Evolutionary conservation across 2,888 invertebrate species (phyloP).

Genomic region (Leptopilina syphax): DNA sequence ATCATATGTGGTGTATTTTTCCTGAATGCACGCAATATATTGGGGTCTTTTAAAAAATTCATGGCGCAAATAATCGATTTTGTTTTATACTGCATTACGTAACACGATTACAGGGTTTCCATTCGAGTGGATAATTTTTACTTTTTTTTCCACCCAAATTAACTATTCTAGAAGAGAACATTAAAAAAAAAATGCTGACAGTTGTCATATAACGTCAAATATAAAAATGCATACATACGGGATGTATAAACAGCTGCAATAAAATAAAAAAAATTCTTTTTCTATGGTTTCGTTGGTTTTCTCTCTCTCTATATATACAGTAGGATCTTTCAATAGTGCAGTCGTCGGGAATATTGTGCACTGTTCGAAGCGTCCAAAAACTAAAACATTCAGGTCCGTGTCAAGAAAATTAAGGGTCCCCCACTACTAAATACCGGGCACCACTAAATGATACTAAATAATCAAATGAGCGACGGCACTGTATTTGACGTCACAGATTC

Average conservation of each 20-base stretch:
- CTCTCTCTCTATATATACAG: too few relatives aligned
- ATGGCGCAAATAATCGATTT: conserved; percentile 49
- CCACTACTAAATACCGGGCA: too few relatives aligned
- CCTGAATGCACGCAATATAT: conserved; percentile 49
- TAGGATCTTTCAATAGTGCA: too few relatives aligned
- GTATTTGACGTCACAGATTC: too few relatives aligned
- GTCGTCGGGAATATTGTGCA: too few relatives aligned
- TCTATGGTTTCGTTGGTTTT: conserved; percentile 13
- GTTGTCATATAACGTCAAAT: background rate
- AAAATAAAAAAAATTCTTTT: background rate
- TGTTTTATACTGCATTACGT: too few relatives aligned
- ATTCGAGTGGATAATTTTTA: background rate
- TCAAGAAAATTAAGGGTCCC: too few relatives aligned
- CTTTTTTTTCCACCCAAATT: background rate
- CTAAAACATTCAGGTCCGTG: too few relatives aligned
- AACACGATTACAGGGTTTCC: conserved; percentile 7
- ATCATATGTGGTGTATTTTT: conserved; percentile 6
- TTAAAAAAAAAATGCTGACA: background rate
- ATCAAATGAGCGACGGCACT: too few relatives aligned
- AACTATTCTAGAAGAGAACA: background rate
- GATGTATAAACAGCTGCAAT: conserved; percentile 18
- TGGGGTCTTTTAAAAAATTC: conserved; percentile 62
- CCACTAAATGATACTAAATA: too few relatives aligned
- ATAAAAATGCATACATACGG: background rate
- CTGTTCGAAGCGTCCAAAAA: too few relatives aligned